Evolutionary conservation across 2,888 invertebrate genomes (phyloP), one percentile per base, ranked within the genome.

Genomic region (Eristalis tenax): DNA sequence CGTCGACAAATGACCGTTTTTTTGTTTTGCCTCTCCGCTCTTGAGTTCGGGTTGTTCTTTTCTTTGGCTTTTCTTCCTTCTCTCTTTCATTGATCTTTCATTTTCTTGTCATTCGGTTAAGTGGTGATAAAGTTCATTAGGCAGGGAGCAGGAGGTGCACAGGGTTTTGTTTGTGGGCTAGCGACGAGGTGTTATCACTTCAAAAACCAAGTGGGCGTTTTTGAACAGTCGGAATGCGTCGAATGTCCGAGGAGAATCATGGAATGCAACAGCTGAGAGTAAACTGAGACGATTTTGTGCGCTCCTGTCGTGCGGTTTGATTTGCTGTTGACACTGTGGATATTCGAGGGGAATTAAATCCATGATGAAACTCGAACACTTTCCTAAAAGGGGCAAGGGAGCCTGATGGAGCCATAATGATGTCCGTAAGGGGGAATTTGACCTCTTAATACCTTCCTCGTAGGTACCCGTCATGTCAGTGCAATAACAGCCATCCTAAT

Each of bases 1-100:
- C 81, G 77, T 85, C 77, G 73, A 85, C 85, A 85, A 85, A 81
- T 85, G 81, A 73, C 73, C 40, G 26, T 81, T 81, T 80, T 81
- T 78, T 71, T 79, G 38, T 35, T 66, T 35, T 15, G 2, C 63
- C n/a, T 63, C 63, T 63, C n/a, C 63, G n/a, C 28, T 32, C 32
- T 32, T n/a, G 8, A 22, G 15, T 2, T 15, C n/a, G 15, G 6
- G 3, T n/a, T 15, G 43, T 15, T n/a, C 0, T n/a, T 50, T 50
- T 18, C 18, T 3, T 50, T 50, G 50, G 38, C 18, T 18, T 65
- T n/a, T 71, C 22, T 1, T 73, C 28, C 23, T 38, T 22, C 73
- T 57, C 69, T 69, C 22, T 18, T 69, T 35, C n/a, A 40, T 1
- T 56, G 28, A 63, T 79, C 65, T 75, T 75, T 70, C 59, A 50